Evolutionary conservation across 2,113 vertebrate genomes (phyloP).

Genomic region (Benitochromis conjunctus): DNA sequence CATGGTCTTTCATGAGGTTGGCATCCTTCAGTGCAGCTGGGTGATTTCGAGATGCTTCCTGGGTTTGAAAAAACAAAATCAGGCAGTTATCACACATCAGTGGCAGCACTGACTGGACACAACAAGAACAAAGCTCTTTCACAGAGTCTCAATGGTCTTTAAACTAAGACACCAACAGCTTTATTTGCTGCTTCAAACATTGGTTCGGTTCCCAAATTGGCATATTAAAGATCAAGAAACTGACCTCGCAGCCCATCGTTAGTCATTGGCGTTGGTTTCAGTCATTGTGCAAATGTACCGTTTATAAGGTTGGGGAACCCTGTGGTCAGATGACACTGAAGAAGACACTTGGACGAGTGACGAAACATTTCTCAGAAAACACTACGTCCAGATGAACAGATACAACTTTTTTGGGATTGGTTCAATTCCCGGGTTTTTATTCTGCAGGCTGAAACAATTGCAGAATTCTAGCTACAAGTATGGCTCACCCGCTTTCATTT

Average conservation of each 20-base stretch:
- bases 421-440: rapidly evolving
- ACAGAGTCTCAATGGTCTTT: too few species aligned
- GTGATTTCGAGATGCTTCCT: background rate
- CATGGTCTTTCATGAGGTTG: rapidly evolving
- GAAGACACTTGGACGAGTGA: background rate
- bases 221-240: too few species aligned
- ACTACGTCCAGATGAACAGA: background rate
- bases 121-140: too few species aligned
- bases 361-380: background rate
- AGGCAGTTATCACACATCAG: background rate
- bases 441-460: background rate
- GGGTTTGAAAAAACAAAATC: background rate
- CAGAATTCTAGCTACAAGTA: rapidly evolving
- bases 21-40: background rate
- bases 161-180: too few species aligned
- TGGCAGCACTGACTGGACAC: too few species aligned
- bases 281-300: rapidly evolving
- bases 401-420: rapidly evolving
- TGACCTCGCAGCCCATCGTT: rapidly evolving
- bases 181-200: too few species aligned
- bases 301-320: background rate
- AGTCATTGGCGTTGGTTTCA: background rate
- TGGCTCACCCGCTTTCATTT: background rate
- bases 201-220: too few species aligned
- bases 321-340: background rate